A percentile compares a stretch with the other conserved stretches of the same genome.
Evolutionary conservation across 37 sponge, comb jelly and placozoan species (phyloP).

Genomic region (Dysidea cf. avara): DNA sequence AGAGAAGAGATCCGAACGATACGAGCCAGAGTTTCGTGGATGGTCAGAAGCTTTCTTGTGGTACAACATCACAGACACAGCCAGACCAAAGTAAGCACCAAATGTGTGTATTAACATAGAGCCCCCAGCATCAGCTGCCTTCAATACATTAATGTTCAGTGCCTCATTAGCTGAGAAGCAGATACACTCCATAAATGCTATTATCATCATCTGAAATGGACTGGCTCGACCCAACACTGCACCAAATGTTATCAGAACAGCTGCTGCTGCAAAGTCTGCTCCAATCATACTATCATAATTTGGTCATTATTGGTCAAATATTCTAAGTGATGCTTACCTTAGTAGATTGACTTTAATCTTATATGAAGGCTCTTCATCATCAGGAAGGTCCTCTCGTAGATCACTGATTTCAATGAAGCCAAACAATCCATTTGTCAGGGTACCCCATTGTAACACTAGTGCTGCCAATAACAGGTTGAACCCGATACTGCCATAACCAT

Average conservation of each 20-base stretch:
- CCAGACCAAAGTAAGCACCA: constrained; percentile 95
- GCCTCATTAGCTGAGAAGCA: constrained; percentile 82
- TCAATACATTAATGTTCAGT: constrained; percentile 46
- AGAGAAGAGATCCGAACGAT: constrained; percentile 88
- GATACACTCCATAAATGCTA: constrained; percentile 85
- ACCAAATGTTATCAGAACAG: constrained; percentile 92
- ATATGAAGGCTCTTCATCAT: constrained; percentile 7
- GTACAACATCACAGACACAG: constrained; percentile 65
- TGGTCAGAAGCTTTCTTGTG: constrained; percentile 61
- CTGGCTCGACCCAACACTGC: constrained; percentile 82
- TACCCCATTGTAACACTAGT: constrained; percentile 85
- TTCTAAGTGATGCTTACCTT: constrained; percentile 21
- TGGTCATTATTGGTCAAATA: too few relatives aligned
- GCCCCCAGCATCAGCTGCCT: constrained; percentile 91
- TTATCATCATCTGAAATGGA: constrained; percentile 80
- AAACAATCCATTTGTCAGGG: constrained; percentile 67
- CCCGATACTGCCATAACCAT: constrained; percentile 76
- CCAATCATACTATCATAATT: constrained; percentile 60
- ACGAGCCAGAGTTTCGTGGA: constrained; percentile 47
- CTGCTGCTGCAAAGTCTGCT: constrained; percentile 89
- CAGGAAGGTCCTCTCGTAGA: too few relatives aligned
- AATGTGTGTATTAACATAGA: constrained; percentile 92
- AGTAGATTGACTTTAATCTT: constrained; percentile 45
- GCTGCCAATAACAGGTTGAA: constrained; percentile 83
- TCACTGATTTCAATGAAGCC: constrained; percentile 72